Conservation (phyloP, 2,888 invertebrate genomes). For the Rugalucina vietnamica region DNA sequence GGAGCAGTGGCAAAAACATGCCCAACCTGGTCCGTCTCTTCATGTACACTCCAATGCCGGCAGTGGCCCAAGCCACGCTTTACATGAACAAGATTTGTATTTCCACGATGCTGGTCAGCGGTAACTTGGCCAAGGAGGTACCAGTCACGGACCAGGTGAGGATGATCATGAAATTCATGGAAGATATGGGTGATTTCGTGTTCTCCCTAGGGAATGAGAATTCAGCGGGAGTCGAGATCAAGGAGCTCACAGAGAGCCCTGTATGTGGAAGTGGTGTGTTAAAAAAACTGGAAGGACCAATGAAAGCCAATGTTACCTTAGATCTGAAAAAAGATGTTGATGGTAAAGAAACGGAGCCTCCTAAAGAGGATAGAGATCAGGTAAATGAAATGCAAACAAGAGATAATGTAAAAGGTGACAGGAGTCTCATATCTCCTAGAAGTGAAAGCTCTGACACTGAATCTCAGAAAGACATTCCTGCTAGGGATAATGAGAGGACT, state of each 20-base stretch:
- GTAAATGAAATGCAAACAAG: not conserved
- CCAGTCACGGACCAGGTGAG: conserved; percentile 49
- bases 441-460: conserved; percentile 41
- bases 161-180: conserved; percentile 44
- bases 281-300: not conserved
- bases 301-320: not conserved
- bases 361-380: not conserved
- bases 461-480: conserved; percentile 15
- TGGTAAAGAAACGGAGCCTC: not conserved
- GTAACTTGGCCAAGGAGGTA: conserved; percentile 34
- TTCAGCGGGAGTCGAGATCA: conserved; percentile 13
- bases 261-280: not conserved
- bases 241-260: conserved; percentile 20
- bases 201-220: conserved; percentile 21
- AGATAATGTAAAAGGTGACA: not conserved
- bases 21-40: conserved; percentile 66
- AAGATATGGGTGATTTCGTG: conserved; percentile 44
- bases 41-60: conserved; percentile 44
- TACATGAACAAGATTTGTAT: not conserved
- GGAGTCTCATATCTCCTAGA: conserved; percentile 19
- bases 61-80: not conserved
- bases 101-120: not conserved
- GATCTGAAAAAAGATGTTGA: not conserved
- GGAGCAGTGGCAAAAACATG: conserved; percentile 39
- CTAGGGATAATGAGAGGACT: not conserved